Evolutionary conservation across 2,888 invertebrate genomes (phyloP), one percentile per base, ranked within the genome.

Genomic region (Athalia cordata): DNA sequence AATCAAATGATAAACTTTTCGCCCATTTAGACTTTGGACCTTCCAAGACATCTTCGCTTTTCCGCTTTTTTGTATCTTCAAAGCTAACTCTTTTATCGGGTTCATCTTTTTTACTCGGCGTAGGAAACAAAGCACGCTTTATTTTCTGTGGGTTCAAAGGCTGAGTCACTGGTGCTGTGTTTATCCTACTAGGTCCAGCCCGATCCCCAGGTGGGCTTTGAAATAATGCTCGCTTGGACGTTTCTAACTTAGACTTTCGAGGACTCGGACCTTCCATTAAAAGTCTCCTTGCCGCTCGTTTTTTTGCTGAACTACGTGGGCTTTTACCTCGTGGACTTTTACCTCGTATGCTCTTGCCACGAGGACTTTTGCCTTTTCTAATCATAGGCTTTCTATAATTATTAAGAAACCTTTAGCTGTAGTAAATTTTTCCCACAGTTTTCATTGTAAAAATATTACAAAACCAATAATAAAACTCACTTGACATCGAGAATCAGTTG

Each of bases 211-310:
- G 93, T 1, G 96, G 95, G 86, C 95, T 96, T 83, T 95, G 93
- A 84, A 96, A 96, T 2, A 96, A 88, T 0, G 95, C 95, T 78
- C 96, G 91, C 83, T 95, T 96, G 0, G 94, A 92, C 0, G 93
- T 92, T 85, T 94, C 94, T 29, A 88, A 62, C 78, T 87, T 90
- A 1, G 86, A 77, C 81, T 87, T 89, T 43, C 85, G 80, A 0
- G 87, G 86, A 84, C 86, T 89, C 13, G 85, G 82, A 13, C 91
- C 84, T 79, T 92, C 92, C 86, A 92, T 87, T 0, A 91, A 86
- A 6, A 92, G 82, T 64, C 91, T 87, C 74, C 92, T 86, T 86
- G 92, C 61, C 81, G 90, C 81, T 55, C 78, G 89, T 83, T 94
- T 94, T 82, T 93, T 93, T 29, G 93, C 92, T 0, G 94, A 94